Percentiles rank a stretch among this genome's conserved stretches.
Conservation (phyloP, 2,113 vertebrate genomes). For the Alligator sinensis region DNA sequence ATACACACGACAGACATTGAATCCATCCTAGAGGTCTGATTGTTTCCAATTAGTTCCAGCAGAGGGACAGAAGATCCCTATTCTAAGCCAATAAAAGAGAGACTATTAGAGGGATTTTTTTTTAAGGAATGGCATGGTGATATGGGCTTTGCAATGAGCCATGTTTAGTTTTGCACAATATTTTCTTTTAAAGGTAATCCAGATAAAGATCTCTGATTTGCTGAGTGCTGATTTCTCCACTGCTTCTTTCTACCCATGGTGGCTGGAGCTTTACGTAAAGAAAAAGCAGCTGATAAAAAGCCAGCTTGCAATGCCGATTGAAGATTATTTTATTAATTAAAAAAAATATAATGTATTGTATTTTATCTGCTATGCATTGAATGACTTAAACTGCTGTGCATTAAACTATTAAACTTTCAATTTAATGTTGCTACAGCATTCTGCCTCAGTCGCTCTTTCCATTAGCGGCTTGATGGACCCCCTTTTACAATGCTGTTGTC, state of each 20-base stretch:
- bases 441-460: constrained; percentile 14
- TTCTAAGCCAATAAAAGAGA: constrained; percentile 35
- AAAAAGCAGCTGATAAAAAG: constrained; percentile 55
- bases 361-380: constrained; percentile 55
- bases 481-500: constrained; percentile 2
- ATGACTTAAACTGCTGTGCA: constrained; percentile 30
- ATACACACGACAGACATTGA: not conserved
- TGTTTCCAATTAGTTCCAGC: not conserved
- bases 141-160: not conserved
- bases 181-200: not conserved
- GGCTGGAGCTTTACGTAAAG: constrained; percentile 29
- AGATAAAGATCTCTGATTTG: constrained; percentile 34
- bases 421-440: constrained; percentile 34
- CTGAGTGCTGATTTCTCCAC: constrained; percentile 18
- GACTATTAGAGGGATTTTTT: not conserved
- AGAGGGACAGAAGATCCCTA: not conserved
- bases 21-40: not conserved
- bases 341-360: constrained; percentile 57
- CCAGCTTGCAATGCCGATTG: constrained; percentile 20
- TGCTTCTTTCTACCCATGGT: not conserved
- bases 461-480: not conserved
- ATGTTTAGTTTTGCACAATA: not conserved
- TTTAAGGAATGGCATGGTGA: not conserved
- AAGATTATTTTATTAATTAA: constrained; percentile 70
- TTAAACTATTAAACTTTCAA: constrained; percentile 61